Evolutionary conservation across 1,140 invertebrate genomes (phyloP).

Genomic region (Aphis craccivora): DNA sequence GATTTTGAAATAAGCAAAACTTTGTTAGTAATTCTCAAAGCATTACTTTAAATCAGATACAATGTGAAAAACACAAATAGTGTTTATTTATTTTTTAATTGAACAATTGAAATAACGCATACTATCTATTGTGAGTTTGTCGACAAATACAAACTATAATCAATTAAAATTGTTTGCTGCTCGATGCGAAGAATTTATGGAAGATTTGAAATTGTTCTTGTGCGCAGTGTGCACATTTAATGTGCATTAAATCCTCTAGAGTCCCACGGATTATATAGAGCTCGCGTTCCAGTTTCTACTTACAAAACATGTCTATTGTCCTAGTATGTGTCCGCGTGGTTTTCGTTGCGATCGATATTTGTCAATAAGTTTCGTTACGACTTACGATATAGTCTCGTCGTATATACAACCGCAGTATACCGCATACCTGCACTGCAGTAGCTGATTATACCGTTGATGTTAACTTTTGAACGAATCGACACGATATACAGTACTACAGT

Average conservation of each 20-base stretch:
- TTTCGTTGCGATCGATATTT: constrained; percentile 25
- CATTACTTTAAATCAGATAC: neutral
- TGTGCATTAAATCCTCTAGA: neutral
- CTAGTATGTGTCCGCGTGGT: constrained; percentile 8
- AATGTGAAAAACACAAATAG: constrained; percentile 15
- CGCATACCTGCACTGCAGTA: neutral
- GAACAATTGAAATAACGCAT: neutral
- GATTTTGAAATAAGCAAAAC: neutral
- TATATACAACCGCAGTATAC: no score
- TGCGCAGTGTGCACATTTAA: neutral
- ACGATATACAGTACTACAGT: neutral
- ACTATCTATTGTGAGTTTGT: neutral
- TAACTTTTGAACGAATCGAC: neutral
- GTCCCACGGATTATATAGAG: constrained; percentile 30
- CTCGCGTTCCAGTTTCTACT: constrained; percentile 38
- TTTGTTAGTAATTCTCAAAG: neutral
- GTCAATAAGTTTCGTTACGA: neutral
- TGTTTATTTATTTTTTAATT: constrained; percentile 11
- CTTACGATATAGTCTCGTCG: neutral
- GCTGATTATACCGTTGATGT: neutral
- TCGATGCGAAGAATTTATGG: constrained; percentile 16
- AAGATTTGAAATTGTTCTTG: constrained; percentile 17
- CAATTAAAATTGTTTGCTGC: constrained; percentile 6
- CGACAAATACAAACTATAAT: constrained; percentile 2
- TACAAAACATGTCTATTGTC: constrained; percentile 33